phyloP scores from a whole-genome alignment of 2,888 invertebrate genomes.

The Anoplius nigerrimus region DNA sequence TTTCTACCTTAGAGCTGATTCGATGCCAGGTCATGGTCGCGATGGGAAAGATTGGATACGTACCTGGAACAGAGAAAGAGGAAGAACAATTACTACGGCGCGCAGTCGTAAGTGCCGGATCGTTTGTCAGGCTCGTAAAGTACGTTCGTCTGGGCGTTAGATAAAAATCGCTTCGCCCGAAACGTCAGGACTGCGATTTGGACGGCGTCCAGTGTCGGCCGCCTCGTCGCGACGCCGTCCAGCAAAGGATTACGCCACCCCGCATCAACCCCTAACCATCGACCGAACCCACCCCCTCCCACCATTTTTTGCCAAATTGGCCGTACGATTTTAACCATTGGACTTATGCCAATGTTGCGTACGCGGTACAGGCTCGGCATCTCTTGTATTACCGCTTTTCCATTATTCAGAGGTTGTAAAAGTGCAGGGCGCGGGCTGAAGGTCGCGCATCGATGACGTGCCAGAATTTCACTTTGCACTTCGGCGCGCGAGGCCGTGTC shows the following conservation, averaged over 20 bases:
- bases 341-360: slow-evolving; percentile 61
- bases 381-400: slow-evolving; percentile 5
- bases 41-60: slow-evolving; percentile 47
- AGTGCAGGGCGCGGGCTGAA: background rate
- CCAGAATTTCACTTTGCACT: too few species aligned
- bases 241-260: slow-evolving; percentile 7
- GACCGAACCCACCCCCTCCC: slow-evolving; percentile 25
- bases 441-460: background rate
- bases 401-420: slow-evolving; percentile 15
- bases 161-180: slow-evolving; percentile 49
- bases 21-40: too few species aligned
- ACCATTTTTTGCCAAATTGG: slow-evolving; percentile 50
- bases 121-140: slow-evolving; percentile 13
- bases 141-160: slow-evolving; percentile 4
- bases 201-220: slow-evolving; percentile 63
- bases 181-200: slow-evolving; percentile 60
- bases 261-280: background rate
- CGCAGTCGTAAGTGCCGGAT: background rate
- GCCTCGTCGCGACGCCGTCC: slow-evolving; percentile 45
- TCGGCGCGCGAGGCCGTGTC: too few species aligned
- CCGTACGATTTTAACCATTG: slow-evolving; percentile 59
- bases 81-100: background rate
- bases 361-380: slow-evolving; percentile 7
- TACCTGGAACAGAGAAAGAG: slow-evolving; percentile 61
- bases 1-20: too few species aligned